Evolutionary conservation across 2,113 vertebrate species (phyloP).

Genomic region (Meriones unguiculatus): DNA sequence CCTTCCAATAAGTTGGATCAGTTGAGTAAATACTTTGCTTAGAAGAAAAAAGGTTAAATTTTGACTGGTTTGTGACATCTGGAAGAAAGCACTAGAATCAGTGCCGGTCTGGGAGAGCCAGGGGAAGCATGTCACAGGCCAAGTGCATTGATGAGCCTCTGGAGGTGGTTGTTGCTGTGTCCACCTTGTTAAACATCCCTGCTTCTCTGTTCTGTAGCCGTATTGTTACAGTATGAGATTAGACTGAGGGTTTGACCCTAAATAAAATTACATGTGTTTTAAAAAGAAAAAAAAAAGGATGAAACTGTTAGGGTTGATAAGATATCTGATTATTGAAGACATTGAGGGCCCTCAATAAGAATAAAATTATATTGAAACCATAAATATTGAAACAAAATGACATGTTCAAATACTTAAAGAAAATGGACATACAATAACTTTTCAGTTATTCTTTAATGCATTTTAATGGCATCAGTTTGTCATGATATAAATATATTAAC

Average conservation of each 20-base stretch:
- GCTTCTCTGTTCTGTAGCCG: not conserved
- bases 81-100: not conserved
- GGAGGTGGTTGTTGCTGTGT: not conserved
- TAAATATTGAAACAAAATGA: slow-evolving; percentile 12
- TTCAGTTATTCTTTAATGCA: not conserved
- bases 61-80: not conserved
- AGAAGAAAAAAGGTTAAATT: not conserved
- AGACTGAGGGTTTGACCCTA: not conserved
- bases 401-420: not conserved
- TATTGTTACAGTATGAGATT: not conserved
- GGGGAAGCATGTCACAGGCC: not conserved
- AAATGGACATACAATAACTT: not conserved
- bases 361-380: not conserved
- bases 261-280: not conserved
- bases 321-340: not conserved
- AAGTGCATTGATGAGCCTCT: not conserved
- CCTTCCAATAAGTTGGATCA: slow-evolving; percentile 50
- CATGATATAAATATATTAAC: not conserved
- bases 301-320: not conserved
- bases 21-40: slow-evolving; percentile 35
- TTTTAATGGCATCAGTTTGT: not conserved
- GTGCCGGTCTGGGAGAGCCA: not conserved
- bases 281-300: too few relatives aligned
- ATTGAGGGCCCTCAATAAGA: not conserved
- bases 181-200: not conserved